Evolutionary conservation across 2,888 invertebrate species (phyloP), one percentile per base, ranked within the genome.

Genomic region (Drosophila atripex): DNA sequence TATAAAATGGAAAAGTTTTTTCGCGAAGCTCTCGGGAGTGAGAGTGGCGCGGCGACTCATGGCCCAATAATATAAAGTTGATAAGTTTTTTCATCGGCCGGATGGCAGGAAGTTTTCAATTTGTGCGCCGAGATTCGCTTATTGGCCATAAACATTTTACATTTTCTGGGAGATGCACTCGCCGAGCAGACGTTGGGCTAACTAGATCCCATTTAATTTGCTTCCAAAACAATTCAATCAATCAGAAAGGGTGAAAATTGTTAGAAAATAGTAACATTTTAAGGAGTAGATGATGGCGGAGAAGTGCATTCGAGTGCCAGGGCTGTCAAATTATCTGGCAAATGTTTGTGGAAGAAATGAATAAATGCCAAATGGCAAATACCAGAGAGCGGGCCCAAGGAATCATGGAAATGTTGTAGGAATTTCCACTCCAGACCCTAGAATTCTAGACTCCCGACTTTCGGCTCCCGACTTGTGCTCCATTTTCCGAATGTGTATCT

Each of bases 181-280:
- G 12, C 8, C 7, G 8, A 0, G 39, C n/a, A 64, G 45, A 52
- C 38, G 49, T 41, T 41, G 51, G 39, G 30, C 45, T 30, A 78
- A 75, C 71, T 63, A 61, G 64, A 71, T 84, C 56, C 54, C 54
- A 79, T 77, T 63, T 61, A 77, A 84, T 76, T 78, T 76, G 68
- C 72, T 69, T 59, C 58, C 46, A 78, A 75, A 75, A 71, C 66
- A 78, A 73, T 83, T 76, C 77, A 76, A 77, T 78, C 77, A 71
- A 41, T 39, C 38, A 41, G 11, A 11, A 11, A 32, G 28, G 28
- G 7, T 32, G 11, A 3, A 11, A 11, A 11, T 30, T 11, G 9
- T 11, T 30, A 1, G 30, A 30, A 12, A n/a, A 35, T 9, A 35
- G n/a, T n/a, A 11, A 21, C 14, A 4, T 23, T 4, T 4, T 23